Conservation (phyloP, 1,140 invertebrate genomes). For the Pseudomyrmex dendroicus region DNA sequence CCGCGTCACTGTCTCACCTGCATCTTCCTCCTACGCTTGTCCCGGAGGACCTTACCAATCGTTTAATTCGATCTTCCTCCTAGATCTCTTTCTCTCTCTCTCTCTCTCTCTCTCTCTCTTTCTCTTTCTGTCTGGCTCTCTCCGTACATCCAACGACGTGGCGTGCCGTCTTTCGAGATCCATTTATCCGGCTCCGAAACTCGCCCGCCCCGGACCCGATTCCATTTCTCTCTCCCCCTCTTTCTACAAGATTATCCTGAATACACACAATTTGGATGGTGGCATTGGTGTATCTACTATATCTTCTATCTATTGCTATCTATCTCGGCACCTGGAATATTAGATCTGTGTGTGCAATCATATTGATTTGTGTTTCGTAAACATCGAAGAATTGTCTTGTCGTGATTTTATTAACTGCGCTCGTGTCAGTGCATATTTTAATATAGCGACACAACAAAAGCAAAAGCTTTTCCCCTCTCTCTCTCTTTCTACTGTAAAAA, state of each 20-base stretch:
- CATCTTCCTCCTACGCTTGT: background rate
- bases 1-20: background rate
- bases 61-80: slow-evolving; percentile 67
- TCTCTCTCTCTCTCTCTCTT: no score
- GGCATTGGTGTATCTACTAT: slow-evolving; percentile 32
- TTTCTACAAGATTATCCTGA: slow-evolving; percentile 43
- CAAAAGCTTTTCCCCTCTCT: background rate
- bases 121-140: background rate
- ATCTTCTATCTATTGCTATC: slow-evolving; percentile 23
- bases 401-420: slow-evolving; percentile 4
- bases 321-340: slow-evolving; percentile 16
- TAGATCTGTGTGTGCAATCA: background rate
- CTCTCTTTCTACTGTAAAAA: no score
- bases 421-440: background rate
- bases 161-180: slow-evolving; percentile 56
- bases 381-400: background rate
- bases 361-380: slow-evolving; percentile 28
- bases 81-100: background rate
- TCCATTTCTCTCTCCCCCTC: slow-evolving; percentile 53
- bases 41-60: slow-evolving; percentile 55
- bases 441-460: background rate
- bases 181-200: slow-evolving; percentile 61
- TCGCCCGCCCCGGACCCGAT: slow-evolving; percentile 39
- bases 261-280: slow-evolving; percentile 31
- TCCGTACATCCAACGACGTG: slow-evolving; percentile 14